phyloP scores from a whole-genome alignment of 2,888 invertebrate species.

The Orthosia cruda region DNA sequence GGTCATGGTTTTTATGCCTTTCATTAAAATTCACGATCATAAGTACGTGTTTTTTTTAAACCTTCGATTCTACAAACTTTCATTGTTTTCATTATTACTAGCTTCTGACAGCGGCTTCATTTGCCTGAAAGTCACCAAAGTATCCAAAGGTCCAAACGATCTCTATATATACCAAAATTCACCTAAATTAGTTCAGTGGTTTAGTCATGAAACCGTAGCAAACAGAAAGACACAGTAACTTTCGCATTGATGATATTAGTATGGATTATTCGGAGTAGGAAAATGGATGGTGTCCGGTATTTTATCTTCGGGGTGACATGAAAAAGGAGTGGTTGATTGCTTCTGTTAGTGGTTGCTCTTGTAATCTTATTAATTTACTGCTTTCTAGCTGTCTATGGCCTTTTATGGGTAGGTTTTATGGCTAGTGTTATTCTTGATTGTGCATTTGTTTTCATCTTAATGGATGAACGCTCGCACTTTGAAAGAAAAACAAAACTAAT shows the following conservation, averaged over 20 bases:
- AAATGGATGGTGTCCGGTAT: background rate
- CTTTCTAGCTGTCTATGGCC: background rate
- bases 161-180: background rate
- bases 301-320: conserved; percentile 36
- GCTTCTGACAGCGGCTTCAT: background rate
- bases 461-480: background rate
- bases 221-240: background rate
- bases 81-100: background rate
- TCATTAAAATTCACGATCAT: background rate
- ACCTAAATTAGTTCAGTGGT: background rate
- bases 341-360: background rate
- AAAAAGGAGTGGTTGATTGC: conserved; percentile 37
- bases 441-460: background rate
- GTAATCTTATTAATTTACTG: conserved; percentile 4
- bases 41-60: background rate
- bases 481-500: too few species aligned
- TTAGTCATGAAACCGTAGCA: background rate
- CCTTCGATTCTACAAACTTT: too few species aligned
- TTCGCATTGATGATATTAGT: too few species aligned
- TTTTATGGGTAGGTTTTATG: background rate
- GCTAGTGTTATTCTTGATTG: background rate
- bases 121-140: background rate
- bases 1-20: background rate
- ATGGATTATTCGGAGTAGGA: background rate
- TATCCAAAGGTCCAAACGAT: background rate